These are phyloP conservation scores for Acanthornis magna DNA, from an alignment of 2,797 vertebrate species.

Conservation along the genomic window DNA sequence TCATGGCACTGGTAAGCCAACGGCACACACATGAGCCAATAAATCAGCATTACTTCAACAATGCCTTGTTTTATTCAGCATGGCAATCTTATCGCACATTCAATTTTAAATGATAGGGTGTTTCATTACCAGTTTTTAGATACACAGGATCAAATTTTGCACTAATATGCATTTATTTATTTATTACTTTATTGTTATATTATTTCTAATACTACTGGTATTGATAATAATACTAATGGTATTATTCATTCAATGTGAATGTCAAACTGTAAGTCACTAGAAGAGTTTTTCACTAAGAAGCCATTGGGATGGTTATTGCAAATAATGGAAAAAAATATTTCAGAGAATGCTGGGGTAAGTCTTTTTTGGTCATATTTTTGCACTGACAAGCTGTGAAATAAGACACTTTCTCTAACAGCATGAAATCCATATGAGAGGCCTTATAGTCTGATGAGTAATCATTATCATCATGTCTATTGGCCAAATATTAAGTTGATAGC, in stretches of 20 bases:
- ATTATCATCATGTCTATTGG: not conserved
- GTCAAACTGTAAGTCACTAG: not conserved
- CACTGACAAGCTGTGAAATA: not conserved
- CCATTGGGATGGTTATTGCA: not conserved
- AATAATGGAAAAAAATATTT: not conserved
- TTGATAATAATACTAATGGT: not conserved
- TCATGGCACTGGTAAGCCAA: not conserved
- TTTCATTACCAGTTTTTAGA: not conserved
- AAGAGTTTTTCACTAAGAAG: not conserved
- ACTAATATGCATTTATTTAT: not conserved
- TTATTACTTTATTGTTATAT: not conserved
- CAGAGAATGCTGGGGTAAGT: not conserved
- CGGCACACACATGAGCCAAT: not conserved
- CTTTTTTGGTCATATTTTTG: not conserved
- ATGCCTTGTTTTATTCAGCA: not conserved
- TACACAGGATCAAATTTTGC: not conserved
- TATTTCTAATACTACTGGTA: not conserved
- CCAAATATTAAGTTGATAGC: not conserved
- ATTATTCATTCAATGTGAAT: not conserved
- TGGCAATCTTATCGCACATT: not conserved
- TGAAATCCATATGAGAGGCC: not conserved
- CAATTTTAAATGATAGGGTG: not conserved
- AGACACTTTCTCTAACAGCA: not conserved
- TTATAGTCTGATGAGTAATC: not conserved
- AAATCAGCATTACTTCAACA: not conserved